phyloP scores from a whole-genome alignment of 2,113 vertebrate species.

The Aphyosemion australe region DNA sequence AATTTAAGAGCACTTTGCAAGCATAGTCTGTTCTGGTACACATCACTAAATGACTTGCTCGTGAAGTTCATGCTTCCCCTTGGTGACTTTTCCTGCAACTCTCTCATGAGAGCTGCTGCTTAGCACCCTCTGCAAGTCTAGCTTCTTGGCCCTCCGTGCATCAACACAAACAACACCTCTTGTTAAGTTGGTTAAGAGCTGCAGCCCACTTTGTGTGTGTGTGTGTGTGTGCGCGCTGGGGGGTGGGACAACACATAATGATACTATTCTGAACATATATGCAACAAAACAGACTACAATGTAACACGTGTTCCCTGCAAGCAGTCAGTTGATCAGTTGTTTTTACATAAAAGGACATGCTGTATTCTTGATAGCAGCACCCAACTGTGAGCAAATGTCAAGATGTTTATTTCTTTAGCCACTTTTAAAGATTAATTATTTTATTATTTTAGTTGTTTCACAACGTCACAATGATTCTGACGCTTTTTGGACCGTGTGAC shows the following conservation, averaged over 20 bases:
- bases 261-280: neutral
- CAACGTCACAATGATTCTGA: neutral
- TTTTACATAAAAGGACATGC: neutral
- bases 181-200: conserved; percentile 10
- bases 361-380: neutral
- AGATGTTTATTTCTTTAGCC: neutral
- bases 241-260: neutral
- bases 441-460: neutral
- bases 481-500: neutral
- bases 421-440: neutral
- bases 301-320: neutral
- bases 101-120: conserved; percentile 75
- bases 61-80: conserved; percentile 51
- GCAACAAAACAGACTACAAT: neutral
- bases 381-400: neutral
- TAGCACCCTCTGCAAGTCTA: conserved; percentile 68
- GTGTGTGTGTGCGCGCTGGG: neutral
- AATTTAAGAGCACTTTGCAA: neutral
- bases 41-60: conserved; percentile 23
- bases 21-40: conserved; percentile 21
- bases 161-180: conserved; percentile 48
- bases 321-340: neutral
- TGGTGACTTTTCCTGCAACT: conserved; percentile 64
- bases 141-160: conserved; percentile 27
- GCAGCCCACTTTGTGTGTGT: neutral